These are phyloP conservation scores for Borostomias antarcticus DNA, from an alignment of 2,797 vertebrate genomes.

Conservation along the genomic window DNA sequence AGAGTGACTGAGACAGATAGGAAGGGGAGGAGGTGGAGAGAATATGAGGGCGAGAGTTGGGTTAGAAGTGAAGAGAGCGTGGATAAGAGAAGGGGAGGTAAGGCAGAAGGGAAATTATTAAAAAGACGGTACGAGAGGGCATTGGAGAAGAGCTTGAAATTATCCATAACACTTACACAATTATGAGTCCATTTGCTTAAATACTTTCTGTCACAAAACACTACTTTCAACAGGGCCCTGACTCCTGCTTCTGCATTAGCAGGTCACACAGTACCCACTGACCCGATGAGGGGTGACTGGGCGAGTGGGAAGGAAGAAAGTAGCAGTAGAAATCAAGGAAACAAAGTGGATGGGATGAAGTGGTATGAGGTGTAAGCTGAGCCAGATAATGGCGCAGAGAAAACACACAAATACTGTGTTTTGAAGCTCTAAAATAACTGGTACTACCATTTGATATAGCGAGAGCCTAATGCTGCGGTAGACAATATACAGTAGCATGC, in stretches of 20 bases:
- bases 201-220: conserved; percentile 74
- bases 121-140: conserved; percentile 34
- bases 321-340: background rate
- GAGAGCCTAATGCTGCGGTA: too few relatives aligned
- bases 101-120: conserved; percentile 7
- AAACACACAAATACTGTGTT: too few relatives aligned
- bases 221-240: conserved; percentile 55
- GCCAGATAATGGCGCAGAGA: too few relatives aligned
- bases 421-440: too few relatives aligned
- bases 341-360: background rate
- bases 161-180: conserved; percentile 59
- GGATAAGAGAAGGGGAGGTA: conserved; percentile 16
- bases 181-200: conserved; percentile 63
- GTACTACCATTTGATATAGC: too few relatives aligned
- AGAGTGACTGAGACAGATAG: conserved; percentile 1
- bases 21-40: conserved; percentile 28
- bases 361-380: background rate
- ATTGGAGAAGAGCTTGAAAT: conserved; percentile 39
- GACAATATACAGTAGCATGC: too few relatives aligned
- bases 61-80: background rate
- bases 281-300: background rate
- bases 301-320: background rate
- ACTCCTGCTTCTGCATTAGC: conserved; percentile 48
- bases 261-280: conserved; percentile 46
- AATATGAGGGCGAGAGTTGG: background rate